phyloP scores from a whole-genome alignment of 2,888 invertebrate species.

The Panorpa germanica region DNA sequence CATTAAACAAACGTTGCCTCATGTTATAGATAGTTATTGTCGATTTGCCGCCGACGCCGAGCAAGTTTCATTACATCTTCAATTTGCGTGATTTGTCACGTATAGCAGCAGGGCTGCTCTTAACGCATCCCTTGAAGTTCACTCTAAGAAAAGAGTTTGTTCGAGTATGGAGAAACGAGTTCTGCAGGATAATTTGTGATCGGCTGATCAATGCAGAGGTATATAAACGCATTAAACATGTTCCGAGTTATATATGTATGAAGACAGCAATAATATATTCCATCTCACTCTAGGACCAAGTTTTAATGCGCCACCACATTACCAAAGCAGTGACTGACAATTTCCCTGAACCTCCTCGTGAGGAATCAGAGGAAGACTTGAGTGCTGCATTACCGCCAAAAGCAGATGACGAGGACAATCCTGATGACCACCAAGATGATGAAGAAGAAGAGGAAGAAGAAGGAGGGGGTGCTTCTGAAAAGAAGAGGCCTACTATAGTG shows the following conservation, averaged over 20 bases:
- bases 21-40: slow-evolving; percentile 39
- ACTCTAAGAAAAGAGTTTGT: slow-evolving; percentile 48
- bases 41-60: slow-evolving; percentile 77
- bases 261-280: not conserved
- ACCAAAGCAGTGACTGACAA: slow-evolving; percentile 35
- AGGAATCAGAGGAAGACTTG: slow-evolving; percentile 14
- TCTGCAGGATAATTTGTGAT: slow-evolving; percentile 72
- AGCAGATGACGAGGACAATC: slow-evolving; percentile 11
- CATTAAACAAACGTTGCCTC: slow-evolving; percentile 3
- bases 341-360: slow-evolving; percentile 27
- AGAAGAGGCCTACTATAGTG: slow-evolving; percentile 4
- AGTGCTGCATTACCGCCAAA: slow-evolving; percentile 3
- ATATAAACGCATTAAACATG: no score
- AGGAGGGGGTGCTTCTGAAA: slow-evolving; percentile 18
- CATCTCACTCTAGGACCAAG: slow-evolving; percentile 34
- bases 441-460: slow-evolving; percentile 23
- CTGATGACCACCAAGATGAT: slow-evolving; percentile 17
- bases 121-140: slow-evolving; percentile 54
- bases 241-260: no score
- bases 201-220: slow-evolving; percentile 51
- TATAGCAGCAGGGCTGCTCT: slow-evolving; percentile 62
- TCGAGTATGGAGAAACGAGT: slow-evolving; percentile 84
- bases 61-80: slow-evolving; percentile 89
- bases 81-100: slow-evolving; percentile 81
- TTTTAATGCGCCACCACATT: slow-evolving; percentile 37